Base-by-base conservation (phyloP, 2,113 vertebrate genomes). In the Gyps fulvus region DNA sequence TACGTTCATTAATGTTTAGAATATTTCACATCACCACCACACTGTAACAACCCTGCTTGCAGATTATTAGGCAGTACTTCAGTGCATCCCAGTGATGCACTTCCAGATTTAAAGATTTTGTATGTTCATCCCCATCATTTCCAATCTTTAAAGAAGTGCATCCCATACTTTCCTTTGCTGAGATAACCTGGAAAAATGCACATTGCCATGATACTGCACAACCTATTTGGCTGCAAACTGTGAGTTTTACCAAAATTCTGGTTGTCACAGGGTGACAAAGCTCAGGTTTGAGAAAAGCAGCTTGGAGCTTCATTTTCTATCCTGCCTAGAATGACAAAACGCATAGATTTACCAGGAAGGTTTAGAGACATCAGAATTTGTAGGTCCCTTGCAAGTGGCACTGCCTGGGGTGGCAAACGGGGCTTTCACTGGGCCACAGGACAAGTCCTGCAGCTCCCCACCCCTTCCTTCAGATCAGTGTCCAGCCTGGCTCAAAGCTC, bases 361-460 rank as follows among this genome's bases (percentile, higher is more conserved):
- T 54, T 77, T 66, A 66, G 54, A 71, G 27, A 42, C 6, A 49
- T 23, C 21, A 63, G 81, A 87, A 63, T 8, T 11, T 3, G 20
- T 59, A 57, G 5, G 9, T 84, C 2, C 6, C 16, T 13, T 90
- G 61, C 52, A 76, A 76, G 66, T 22, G 26, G 10, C 31, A 20
- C 8, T 84, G 43, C 36, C 27, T 47, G 21, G 5, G 20, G 5
- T 9, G 0, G 43, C 11, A 67, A 31, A 72, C 0, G 0, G 67
- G 36, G 21, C 45, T n/a, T 77, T 70, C 25, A 23, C 3, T 6
- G 20, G 29, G 20, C 71, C 58, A 71, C 8, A 69, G 52, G n/a
- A 93, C 26, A 43, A 0, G 0, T 67, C 9, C 1, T 87, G 26
- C 43, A 79, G 15, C 13, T 69, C 43, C n/a, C 16, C 34, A 42